These are phyloP conservation scores for Tetramorium simillimum DNA, from an alignment of 1,140 invertebrate genomes.

Conservation along the genomic window DNA sequence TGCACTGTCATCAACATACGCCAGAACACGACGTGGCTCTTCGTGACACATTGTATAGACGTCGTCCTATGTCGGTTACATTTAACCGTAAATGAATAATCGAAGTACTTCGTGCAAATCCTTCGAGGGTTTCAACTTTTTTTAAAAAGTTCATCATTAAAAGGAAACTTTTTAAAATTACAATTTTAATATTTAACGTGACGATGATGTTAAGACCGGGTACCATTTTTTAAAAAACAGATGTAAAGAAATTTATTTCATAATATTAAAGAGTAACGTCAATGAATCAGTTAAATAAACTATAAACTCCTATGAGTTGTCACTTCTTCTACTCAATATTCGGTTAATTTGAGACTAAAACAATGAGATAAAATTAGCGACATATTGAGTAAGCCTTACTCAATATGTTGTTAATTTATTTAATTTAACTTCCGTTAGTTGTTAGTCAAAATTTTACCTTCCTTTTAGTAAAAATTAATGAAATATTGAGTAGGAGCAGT, in stretches of 20 bases:
- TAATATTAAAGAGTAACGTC: background rate
- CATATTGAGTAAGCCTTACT: too few relatives aligned
- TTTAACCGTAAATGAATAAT: constrained; percentile 38
- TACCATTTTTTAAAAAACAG: background rate
- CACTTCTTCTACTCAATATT: too few relatives aligned
- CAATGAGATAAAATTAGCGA: too few relatives aligned
- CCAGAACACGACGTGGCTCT: constrained; percentile 69
- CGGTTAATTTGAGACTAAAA: too few relatives aligned
- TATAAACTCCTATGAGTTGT: too few relatives aligned
- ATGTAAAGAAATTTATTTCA: background rate
- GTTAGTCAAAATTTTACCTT: too few relatives aligned
- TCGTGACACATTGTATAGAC: constrained; percentile 74
- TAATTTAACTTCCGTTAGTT: too few relatives aligned
- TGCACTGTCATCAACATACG: constrained; percentile 80
- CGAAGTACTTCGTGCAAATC: constrained; percentile 28
- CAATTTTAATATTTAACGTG: background rate
- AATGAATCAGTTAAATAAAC: background rate
- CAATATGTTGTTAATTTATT: too few relatives aligned
- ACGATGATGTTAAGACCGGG: background rate
- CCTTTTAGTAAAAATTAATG: too few relatives aligned
- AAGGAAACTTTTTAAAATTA: background rate
- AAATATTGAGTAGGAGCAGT: too few relatives aligned
- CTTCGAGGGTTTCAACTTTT: background rate
- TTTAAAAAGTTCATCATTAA: background rate
- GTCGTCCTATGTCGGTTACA: constrained; percentile 52